Conservation (phyloP, 2,113 vertebrate species). For the Boulengeromyrus knoepffleri region DNA sequence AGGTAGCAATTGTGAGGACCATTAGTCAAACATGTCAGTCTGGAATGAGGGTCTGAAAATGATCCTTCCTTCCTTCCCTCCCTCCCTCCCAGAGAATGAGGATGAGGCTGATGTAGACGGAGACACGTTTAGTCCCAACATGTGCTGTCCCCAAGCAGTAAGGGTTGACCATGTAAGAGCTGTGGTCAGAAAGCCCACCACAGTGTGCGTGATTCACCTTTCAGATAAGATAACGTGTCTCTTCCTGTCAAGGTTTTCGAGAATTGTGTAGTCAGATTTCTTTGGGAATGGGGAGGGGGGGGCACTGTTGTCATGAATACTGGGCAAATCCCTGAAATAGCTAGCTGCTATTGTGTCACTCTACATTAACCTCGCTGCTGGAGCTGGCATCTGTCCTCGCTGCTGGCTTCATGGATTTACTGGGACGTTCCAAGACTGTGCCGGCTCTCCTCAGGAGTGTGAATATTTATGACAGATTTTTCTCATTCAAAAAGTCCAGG, state of each 20-base stretch:
- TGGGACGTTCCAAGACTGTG: not conserved
- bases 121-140: not conserved
- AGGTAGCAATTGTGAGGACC: not conserved
- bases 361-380: not conserved
- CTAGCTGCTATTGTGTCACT: not conserved
- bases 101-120: not conserved
- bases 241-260: not conserved
- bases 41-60: not conserved
- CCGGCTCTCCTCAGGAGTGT: not conserved
- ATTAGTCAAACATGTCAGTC: not conserved
- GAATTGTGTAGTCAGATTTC: not conserved
- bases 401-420: not conserved
- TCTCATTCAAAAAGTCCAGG: not conserved
- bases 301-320: not conserved
- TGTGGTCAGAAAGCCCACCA: not conserved
- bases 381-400: not conserved
- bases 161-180: not conserved
- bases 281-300: not conserved
- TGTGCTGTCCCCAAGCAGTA: not conserved
- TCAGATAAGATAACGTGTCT: not conserved
- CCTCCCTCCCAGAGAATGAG: not conserved
- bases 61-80: not conserved
- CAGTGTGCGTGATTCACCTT: not conserved
- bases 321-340: not conserved
- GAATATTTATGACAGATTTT: constrained; percentile 15